Evolutionary conservation across 1,140 invertebrate genomes (phyloP), one percentile per base, ranked within the genome.

Genomic region (Euwallacea similis): DNA sequence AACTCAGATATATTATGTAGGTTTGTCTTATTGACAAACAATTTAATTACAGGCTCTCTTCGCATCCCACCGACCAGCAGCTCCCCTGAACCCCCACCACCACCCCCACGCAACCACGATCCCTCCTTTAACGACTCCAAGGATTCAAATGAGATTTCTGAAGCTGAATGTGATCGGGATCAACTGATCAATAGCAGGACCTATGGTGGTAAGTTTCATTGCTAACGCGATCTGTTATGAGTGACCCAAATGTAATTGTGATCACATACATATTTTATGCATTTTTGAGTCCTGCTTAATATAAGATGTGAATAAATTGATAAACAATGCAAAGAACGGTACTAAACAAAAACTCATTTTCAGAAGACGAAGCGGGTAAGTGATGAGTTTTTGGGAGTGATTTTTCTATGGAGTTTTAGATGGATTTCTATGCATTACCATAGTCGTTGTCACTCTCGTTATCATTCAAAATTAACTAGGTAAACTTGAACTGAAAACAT

Each of bases 141-240:
- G 83, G 93, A 94, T 79, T 94, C 93, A 82, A 95, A 95, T 83
- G 93, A 96, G 83, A 93, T 94, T 81, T 95, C 93, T 79, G 94
- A 96, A 85, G 93, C 93, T 76, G 93, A 95, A 82, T 95, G 93
- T 82, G 94, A 95, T 84, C 90, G 90, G 73, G 90, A 91, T 80
- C 89, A 91, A 74, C 81, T 88, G 77, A 87, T 91, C 78, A 89
- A 87, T 83, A 84, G 74, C 78, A 84, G 89, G 70, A 90, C 87
- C 73, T 91, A 91, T 80, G 88, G 89, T 76, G 90, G 90, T 91
- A 81, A 87, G 87, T 87, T 33, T 33, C 21, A 4, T 1, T 33
- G 4, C 21, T 4, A 33, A 33, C 21, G 21, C 21, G 21, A 33
- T 33, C 21, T 33, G 1, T 33, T 33, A 33, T 33, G 21, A 33